Conservation (phyloP, 2,797 vertebrate species). For the Premnoplex brunnescens region DNA sequence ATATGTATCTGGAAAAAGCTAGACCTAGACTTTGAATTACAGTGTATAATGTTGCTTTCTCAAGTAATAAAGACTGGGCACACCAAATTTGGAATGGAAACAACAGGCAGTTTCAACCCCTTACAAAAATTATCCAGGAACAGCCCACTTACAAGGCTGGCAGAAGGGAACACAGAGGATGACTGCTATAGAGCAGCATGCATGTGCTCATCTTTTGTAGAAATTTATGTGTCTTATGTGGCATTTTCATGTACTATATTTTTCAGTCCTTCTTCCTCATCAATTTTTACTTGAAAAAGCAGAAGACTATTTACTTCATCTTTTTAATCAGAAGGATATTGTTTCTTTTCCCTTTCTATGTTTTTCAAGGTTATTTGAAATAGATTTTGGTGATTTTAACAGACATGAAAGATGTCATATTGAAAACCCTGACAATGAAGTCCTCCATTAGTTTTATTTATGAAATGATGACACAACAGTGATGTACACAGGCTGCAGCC, state of each 20-base stretch:
- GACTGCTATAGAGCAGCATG: background rate
- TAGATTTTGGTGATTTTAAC: background rate
- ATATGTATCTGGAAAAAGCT: background rate
- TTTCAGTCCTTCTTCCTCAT: background rate
- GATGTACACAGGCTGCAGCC: background rate
- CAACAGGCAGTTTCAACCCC: background rate
- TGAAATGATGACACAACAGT: background rate
- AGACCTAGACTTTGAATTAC: background rate
- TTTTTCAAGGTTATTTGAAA: background rate
- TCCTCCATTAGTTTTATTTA: background rate
- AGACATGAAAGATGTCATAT: background rate
- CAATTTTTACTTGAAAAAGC: background rate
- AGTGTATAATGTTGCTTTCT: background rate
- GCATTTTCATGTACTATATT: background rate
- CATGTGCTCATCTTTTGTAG: background rate
- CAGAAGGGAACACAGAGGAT: background rate
- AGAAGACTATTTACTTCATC: background rate
- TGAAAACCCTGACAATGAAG: background rate
- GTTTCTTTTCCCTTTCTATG: background rate
- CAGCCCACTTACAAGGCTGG: background rate
- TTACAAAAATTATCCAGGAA: background rate
- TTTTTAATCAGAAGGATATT: background rate
- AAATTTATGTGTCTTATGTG: background rate
- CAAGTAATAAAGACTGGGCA: background rate
- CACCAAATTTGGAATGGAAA: conserved; percentile 7